These are phyloP conservation scores for Mesembrinibis cayennensis DNA, from an alignment of 2,113 vertebrate species.

Conservation along the genomic window DNA sequence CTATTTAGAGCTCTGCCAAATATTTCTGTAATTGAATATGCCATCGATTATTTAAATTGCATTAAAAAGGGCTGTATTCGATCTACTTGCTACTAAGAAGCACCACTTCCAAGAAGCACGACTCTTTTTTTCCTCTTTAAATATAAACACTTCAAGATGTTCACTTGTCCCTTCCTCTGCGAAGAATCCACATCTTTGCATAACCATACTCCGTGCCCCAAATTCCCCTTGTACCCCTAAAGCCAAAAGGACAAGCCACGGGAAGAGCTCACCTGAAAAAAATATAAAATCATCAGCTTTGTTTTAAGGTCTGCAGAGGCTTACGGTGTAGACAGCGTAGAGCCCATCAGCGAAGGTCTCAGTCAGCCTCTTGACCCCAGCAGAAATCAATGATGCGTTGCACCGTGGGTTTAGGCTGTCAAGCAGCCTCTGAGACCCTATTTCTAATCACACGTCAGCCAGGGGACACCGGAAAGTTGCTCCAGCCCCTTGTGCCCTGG, in stretches of 20 bases:
- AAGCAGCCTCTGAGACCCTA: neutral
- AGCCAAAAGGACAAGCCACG: neutral
- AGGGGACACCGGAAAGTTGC: neutral
- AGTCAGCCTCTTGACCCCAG: neutral
- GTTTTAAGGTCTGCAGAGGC: neutral
- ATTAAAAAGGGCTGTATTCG: neutral
- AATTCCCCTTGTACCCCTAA: neutral
- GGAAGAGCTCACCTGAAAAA: neutral
- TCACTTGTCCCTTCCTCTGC: neutral
- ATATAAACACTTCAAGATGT: slow-evolving; percentile 21
- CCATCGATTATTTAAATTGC: slow-evolving; percentile 23
- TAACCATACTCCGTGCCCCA: neutral
- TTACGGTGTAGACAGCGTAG: rapidly evolving
- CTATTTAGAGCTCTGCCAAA: slow-evolving; percentile 43
- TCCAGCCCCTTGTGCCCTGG: neutral
- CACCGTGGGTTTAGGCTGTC: neutral
- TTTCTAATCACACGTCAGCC: neutral
- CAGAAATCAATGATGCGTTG: neutral
- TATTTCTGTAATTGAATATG: slow-evolving; percentile 28
- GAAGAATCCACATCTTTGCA: neutral
- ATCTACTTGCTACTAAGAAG: neutral
- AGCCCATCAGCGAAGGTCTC: neutral
- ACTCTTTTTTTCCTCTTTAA: neutral
- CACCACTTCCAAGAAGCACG: neutral
- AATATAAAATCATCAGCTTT: neutral